Conservation (phyloP, 2,113 vertebrate genomes). For the Psophia crepitans region DNA sequence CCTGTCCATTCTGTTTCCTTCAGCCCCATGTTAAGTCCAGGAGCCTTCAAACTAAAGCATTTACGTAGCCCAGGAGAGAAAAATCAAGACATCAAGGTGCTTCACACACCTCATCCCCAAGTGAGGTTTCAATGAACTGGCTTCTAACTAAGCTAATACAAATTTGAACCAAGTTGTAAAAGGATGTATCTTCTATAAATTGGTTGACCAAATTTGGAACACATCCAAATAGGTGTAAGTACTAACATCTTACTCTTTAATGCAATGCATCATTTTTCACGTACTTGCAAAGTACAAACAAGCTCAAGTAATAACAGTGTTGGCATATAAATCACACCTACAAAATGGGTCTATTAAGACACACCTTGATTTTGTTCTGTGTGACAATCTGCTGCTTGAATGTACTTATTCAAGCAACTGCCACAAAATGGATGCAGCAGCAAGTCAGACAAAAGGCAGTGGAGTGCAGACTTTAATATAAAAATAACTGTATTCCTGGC, state of each 20-base stretch:
- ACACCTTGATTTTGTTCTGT: conserved; percentile 12
- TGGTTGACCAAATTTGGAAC: not conserved
- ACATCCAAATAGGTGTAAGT: not conserved
- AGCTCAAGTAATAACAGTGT: not conserved
- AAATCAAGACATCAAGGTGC: not conserved
- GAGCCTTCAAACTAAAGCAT: not conserved
- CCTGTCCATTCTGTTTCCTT: not conserved
- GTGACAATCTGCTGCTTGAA: conserved; percentile 30
- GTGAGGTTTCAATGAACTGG: not conserved
- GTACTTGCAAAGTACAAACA: not conserved
- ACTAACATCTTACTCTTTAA: not conserved
- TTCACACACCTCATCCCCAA: not conserved
- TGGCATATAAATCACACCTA: conserved; percentile 16
- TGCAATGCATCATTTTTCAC: not conserved
- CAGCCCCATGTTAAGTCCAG: not conserved
- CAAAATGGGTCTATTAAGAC: not conserved
- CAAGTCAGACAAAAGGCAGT: not conserved
- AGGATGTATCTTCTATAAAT: not conserved
- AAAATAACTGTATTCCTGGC: not conserved
- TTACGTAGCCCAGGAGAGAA: not conserved
- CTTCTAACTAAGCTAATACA: not conserved
- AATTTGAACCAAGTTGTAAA: not conserved
- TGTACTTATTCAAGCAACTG: conserved; percentile 8
- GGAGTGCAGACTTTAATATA: not conserved
- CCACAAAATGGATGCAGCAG: conserved; percentile 11